phyloP scores from a whole-genome alignment of 1,140 invertebrate species.

The Cydia strobilella region DNA sequence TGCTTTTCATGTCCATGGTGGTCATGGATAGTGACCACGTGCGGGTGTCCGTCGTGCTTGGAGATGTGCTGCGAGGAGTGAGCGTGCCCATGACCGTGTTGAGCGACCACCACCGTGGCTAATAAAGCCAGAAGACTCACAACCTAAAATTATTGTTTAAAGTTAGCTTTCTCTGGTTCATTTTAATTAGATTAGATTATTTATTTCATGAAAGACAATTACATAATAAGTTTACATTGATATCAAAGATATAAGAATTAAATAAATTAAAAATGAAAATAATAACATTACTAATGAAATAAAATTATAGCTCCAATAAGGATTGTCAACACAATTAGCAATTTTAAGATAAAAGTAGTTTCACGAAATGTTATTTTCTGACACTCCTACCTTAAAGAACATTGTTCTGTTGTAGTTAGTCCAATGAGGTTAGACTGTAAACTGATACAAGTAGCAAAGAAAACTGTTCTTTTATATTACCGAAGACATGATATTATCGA shows the following conservation, averaged over 20 bases:
- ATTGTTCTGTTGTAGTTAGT: slow-evolving; percentile 33
- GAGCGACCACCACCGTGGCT: slow-evolving; percentile 34
- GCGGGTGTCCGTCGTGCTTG: slow-evolving; percentile 56
- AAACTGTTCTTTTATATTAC: slow-evolving; percentile 38
- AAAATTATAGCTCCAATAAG: too few species aligned
- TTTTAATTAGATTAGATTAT: too few species aligned
- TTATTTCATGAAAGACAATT: too few species aligned
- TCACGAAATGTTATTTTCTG: background rate
- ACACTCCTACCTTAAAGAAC: slow-evolving; percentile 38
- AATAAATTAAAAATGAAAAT: too few species aligned
- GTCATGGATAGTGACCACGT: slow-evolving; percentile 46
- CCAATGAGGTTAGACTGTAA: slow-evolving; percentile 17
- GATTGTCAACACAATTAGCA: too few species aligned
- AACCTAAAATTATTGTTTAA: background rate
- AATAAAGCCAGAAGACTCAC: slow-evolving; percentile 10
- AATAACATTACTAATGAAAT: too few species aligned
- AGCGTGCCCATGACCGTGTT: slow-evolving; percentile 46
- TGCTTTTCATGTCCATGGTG: slow-evolving; percentile 35
- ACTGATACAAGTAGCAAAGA: slow-evolving; percentile 34
- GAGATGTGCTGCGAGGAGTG: slow-evolving; percentile 56
- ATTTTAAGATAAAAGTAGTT: background rate
- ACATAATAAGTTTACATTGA: too few species aligned
- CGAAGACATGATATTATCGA: slow-evolving; percentile 33
- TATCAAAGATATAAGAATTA: too few species aligned
- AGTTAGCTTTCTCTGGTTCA: background rate